Evolutionary conservation across 2,888 invertebrate species (phyloP), one percentile per base, ranked within the genome.

Genomic region (Aspidapion aeneum): DNA sequence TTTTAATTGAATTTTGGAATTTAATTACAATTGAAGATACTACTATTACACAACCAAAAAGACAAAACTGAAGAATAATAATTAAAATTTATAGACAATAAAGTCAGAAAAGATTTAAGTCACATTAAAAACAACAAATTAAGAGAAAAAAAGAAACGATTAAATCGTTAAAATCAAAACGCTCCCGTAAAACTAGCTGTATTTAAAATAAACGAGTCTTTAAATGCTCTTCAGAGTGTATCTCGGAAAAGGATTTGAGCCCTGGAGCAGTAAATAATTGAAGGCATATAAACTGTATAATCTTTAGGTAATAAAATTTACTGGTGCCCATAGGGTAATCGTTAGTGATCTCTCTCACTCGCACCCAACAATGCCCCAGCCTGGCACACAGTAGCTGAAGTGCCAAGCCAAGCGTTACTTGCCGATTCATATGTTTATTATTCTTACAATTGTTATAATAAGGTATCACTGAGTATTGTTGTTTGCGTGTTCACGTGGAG

Each of bases 321-420:
- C 69, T 35, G 71, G 71, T 72, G 70, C 73, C 72, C 68, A 66
- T 69, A 69, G 72, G 72, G 70, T 69, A 72, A 69, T 69, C 60
- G 70, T 68, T 66, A 65, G 63, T 65, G 68, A 66, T 67, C 68
- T 68, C 66, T 63, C 58, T 64, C 66, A 68, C 63, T n/a, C n/a
- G n/a, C 62, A 64, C 51, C 58, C 61, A 66, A 68, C 70, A 68
- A 71, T 71, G 68, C 35, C 35, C 35, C 12, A 35, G 35, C 35
- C 35, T 35, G 35, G 35, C 35, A 70, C 68, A 62, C 64, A 66
- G 67, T 65, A 63, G 65, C 61, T 54, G 61, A 35, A 18, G 65
- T 62, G 63, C 54, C 62, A 67, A 68, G 61, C 66, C 65, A 63
- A 64, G 69, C 70, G 68, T 71, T 69, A 66, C 70, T 57, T 65